Evolutionary conservation across 1,140 invertebrate genomes (phyloP).

Genomic region (Archegozetes longisetosus): DNA sequence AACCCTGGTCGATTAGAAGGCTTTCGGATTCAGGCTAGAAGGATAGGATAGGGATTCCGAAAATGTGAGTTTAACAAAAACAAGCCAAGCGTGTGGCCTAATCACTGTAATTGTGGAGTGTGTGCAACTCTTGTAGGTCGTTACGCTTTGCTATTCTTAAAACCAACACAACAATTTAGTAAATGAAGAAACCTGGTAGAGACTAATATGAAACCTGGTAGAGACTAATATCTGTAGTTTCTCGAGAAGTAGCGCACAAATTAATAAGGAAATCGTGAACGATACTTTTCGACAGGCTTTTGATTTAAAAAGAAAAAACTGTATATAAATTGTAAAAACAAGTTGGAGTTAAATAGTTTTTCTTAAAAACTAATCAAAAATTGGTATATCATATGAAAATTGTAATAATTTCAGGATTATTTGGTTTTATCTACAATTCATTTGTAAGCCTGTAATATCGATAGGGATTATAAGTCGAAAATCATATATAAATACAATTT

Average conservation of each 20-base stretch:
- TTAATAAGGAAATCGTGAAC: neutral
- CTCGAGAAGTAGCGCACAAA: neutral
- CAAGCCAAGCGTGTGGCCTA: neutral
- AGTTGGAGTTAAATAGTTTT: neutral
- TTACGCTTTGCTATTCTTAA: neutral
- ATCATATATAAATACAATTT: no score
- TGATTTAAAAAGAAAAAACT: neutral
- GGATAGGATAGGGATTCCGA: no score
- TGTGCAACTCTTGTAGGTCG: neutral
- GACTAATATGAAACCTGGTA: neutral
- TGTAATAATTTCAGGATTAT: no score
- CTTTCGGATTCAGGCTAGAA: no score
- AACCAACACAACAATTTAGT: neutral
- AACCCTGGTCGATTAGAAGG: no score
- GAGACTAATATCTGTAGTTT: neutral
- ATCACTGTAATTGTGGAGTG: neutral
- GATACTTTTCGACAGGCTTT: neutral
- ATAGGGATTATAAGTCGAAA: no score
- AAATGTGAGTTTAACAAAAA: no score
- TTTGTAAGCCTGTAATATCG: no score
- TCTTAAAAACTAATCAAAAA: no score
- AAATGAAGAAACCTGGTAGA: neutral
- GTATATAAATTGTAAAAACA: neutral
- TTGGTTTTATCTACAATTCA: no score
- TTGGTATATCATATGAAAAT: no score